Evolutionary conservation across 2,888 invertebrate species (phyloP), one percentile per base, ranked within the genome.

Genomic region (Cataglyphis cursor): DNA sequence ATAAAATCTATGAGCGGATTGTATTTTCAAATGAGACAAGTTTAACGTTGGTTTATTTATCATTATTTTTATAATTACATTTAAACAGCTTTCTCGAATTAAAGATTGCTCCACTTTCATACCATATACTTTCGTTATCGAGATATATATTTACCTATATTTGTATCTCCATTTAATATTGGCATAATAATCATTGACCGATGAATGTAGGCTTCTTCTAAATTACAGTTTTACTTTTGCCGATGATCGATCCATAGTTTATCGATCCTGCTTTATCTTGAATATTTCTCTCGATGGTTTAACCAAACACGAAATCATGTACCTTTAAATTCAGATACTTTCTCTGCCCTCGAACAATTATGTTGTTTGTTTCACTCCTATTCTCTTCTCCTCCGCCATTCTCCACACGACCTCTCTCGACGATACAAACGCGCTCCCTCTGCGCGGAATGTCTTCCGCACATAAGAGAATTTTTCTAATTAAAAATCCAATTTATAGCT

Each of bases 281-380:
- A 31, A 57, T 44, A 38, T 78, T 28, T 59, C 35, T 24, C 38
- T 57, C 38, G 28, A 28, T 31, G 15, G 0, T 38, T 35, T 38
- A 57, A 66, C n/a, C 6, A 64, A 51, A 64, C 51, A 64, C 75
- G 68, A 72, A 74, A 88, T 5, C 6, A n/a, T 48, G 81, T 78
- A 82, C 76, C 82, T 81, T 70, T 72, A 82, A 82, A 83, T 80
- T 65, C 81, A 76, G 85, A 72, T 87, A 89, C 87, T 89, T 88
- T 89, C 90, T 88, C 87, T 84, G 87, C 88, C 90, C 89, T 86
- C 88, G 66, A 54, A 84, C 83, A 82, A 88, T 89, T 89, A 88
- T 85, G 80, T 83, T 86, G 87, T 85, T 74, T 84, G 86, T 89
- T 84, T 89, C 87, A 84, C 82, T 89, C 87, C 86, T 85, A 48